Conservation (phyloP, 2,888 invertebrate genomes). For the Drosophila flavopinicola region DNA sequence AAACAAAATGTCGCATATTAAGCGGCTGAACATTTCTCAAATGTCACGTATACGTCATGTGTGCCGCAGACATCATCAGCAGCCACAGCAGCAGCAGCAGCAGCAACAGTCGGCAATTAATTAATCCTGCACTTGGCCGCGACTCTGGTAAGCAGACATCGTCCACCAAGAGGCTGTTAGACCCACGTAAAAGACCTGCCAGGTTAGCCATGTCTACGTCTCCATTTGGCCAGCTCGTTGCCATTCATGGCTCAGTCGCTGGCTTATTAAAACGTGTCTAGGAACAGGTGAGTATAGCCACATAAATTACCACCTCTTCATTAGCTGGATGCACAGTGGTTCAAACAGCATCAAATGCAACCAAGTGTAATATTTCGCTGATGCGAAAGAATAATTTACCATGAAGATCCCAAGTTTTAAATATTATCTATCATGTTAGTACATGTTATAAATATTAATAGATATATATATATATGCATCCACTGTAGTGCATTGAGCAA, state of each 20-base stretch:
- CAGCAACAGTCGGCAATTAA: conserved; percentile 58
- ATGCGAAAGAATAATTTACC: no score
- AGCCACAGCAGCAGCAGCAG: conserved; percentile 14
- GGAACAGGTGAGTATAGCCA: conserved; percentile 72
- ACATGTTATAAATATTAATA: no score
- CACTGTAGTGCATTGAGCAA: conserved; percentile 24
- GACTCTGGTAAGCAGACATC: conserved; percentile 40
- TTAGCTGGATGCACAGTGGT: conserved; percentile 63
- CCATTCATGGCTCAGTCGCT: conserved; percentile 62
- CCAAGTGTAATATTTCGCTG: background rate
- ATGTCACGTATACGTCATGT: conserved; percentile 79
- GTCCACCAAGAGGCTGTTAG: conserved; percentile 36
- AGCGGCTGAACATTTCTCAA: conserved; percentile 72
- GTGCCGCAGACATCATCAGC: conserved; percentile 45
- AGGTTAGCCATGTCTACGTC: conserved; percentile 39
- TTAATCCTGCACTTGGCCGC: conserved; percentile 74
- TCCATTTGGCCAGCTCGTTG: conserved; percentile 56
- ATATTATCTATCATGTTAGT: no score
- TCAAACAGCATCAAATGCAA: background rate
- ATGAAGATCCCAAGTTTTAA: no score
- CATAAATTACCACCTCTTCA: conserved; percentile 82
- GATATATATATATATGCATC: no score
- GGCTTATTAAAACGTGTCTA: conserved; percentile 76
- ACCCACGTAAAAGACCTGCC: conserved; percentile 44
- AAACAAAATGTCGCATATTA: conserved; percentile 79